Conservation (phyloP, 2,113 vertebrate genomes). For the Aphyosemion australe region DNA sequence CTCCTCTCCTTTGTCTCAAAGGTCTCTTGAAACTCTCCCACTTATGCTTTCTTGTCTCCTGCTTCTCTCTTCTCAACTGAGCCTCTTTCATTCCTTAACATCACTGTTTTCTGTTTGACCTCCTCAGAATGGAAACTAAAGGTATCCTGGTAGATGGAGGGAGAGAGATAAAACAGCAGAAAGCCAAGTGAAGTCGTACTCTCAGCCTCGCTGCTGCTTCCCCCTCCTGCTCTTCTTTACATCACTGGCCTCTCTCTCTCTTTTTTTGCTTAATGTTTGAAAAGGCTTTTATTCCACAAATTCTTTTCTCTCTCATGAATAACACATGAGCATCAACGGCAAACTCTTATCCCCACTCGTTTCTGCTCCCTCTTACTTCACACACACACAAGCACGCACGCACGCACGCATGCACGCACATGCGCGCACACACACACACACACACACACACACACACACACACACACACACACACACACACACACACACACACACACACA, state of each 20-base stretch:
- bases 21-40: slow-evolving; percentile 11
- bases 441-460: too few relatives aligned
- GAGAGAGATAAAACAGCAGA: slow-evolving; percentile 63
- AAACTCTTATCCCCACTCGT: slow-evolving; percentile 39
- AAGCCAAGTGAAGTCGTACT: slow-evolving; percentile 66
- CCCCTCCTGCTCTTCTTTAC: slow-evolving; percentile 14
- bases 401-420: not conserved
- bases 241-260: slow-evolving; percentile 41
- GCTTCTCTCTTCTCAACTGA: slow-evolving; percentile 29
- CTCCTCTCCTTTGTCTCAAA: slow-evolving; percentile 13
- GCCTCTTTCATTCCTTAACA: slow-evolving; percentile 61
- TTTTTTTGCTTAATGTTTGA: slow-evolving; percentile 69
- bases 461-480: slow-evolving; percentile 32
- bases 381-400: slow-evolving; percentile 4
- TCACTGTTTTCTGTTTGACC: slow-evolving; percentile 66
- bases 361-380: slow-evolving; percentile 25
- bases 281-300: slow-evolving; percentile 77
- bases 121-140: slow-evolving; percentile 69
- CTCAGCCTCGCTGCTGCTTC: not conserved
- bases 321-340: slow-evolving; percentile 72
- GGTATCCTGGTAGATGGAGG: slow-evolving; percentile 50
- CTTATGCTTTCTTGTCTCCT: slow-evolving; percentile 27
- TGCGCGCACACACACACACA: slow-evolving; percentile 9
- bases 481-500: slow-evolving; percentile 25
- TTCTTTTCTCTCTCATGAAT: slow-evolving; percentile 77